Evolutionary conservation across 1,140 invertebrate species (phyloP), one percentile per base, ranked within the genome.

Genomic region (Hycleus cichorii): DNA sequence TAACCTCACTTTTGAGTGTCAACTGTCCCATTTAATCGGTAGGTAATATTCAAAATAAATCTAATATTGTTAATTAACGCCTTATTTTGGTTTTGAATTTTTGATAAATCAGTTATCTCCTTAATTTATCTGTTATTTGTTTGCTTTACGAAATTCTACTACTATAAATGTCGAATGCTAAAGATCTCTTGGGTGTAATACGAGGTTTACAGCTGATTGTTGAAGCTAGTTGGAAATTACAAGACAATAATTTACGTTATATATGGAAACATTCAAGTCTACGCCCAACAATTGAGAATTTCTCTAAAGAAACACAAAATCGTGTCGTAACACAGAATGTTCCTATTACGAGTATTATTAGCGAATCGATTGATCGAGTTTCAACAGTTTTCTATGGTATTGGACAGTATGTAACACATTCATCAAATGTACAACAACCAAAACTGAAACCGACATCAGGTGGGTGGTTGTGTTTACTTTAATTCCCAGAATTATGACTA

Each of bases 191-290:
- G 53, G 79, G 79, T 39, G 70, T 87, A 58, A 68, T 86, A 59
- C 78, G 78, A 64, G 84, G 85, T 24, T 63, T 84, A 53, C 78
- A 81, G 65, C 73, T 80, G 43, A 80, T 88, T 53, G 68, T 77
- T 47, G 77, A 82, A 64, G 80, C 83, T 46, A 77, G 78, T 43
- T 65, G 76, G 39, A 81, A 80, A 69, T 67, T 82, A 47, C 82
- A 86, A 64, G 74, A 80, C 63, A 71, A 77, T 54, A 72, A 75
- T 65, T 70, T 77, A 67, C 77, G 75, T 69, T 68, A 78, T 63
- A 71, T 83, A 59, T 83, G 83, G 80, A 74, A 75, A 70, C 85
- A 84, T 64, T 86, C 84, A 27, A 85, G 79, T 68, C 59, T 85
- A 18, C 80, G 74, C 55, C 75, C 76, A 48, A 58, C 78, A 39